Evolutionary conservation across 2,113 vertebrate species (phyloP).

Genomic region (Chlorocebus sabaeus): DNA sequence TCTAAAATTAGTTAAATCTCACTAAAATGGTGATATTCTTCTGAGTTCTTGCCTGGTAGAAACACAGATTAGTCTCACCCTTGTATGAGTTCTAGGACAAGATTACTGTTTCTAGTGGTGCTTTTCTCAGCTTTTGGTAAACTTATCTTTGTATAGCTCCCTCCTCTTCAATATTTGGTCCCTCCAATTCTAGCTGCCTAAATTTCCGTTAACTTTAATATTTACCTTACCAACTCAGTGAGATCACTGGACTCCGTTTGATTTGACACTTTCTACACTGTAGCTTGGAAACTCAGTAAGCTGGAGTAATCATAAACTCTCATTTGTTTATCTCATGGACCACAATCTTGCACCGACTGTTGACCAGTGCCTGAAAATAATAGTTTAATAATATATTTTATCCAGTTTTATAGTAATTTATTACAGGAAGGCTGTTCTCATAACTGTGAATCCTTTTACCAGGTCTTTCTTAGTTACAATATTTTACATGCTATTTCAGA

Average conservation of each 20-base stretch:
- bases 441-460: not conserved
- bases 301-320: not conserved
- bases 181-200: not conserved
- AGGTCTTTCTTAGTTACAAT: not conserved
- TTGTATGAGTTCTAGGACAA: not conserved
- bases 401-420: not conserved
- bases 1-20: not conserved
- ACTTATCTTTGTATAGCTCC: not conserved
- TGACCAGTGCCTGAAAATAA: not conserved
- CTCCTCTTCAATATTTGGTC: not conserved
- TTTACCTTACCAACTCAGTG: not conserved
- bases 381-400: not conserved
- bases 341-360: not conserved
- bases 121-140: not conserved
- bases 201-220: not conserved
- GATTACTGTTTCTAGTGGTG: not conserved
- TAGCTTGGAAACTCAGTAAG: not conserved
- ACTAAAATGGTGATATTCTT: not conserved
- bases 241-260: not conserved
- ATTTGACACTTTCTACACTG: not conserved
- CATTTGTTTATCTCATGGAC: not conserved
- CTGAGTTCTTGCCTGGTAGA: not conserved
- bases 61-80: not conserved
- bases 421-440: not conserved
- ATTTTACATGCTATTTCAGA: not conserved